A percentile compares a stretch with the other conserved stretches of the same genome.
Evolutionary conservation across 2,888 invertebrate species (phyloP).

Genomic region (Harpalus rufipes): DNA sequence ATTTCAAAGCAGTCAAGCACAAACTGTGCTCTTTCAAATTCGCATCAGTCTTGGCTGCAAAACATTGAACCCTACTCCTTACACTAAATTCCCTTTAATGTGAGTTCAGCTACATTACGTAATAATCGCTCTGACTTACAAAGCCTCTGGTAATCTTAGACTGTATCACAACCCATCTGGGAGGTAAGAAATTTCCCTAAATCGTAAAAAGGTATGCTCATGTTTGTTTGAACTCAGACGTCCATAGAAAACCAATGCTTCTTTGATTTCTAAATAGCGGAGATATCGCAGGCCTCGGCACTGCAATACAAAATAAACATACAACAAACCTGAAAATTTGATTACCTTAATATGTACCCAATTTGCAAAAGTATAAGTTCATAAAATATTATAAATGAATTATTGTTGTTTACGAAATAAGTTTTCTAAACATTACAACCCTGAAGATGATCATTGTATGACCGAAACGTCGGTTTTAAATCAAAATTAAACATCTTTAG

Average conservation of each 20-base stretch:
- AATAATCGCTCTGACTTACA: constrained; percentile 43
- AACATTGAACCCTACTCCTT: constrained; percentile 39
- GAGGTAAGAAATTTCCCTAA: constrained; percentile 35
- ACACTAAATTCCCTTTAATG: constrained; percentile 46
- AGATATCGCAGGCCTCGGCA: too few species aligned
- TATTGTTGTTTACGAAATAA: too few species aligned
- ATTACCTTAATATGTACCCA: too few species aligned
- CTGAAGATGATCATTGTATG: too few species aligned
- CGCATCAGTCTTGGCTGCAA: constrained; percentile 33
- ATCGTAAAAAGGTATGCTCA: not conserved
- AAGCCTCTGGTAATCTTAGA: constrained; percentile 18
- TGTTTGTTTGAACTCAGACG: not conserved
- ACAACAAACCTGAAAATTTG: too few species aligned
- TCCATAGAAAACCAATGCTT: constrained; percentile 5
- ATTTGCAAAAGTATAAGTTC: too few species aligned
- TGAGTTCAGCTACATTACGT: constrained; percentile 51
- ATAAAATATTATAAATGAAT: too few species aligned
- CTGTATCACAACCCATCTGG: not conserved
- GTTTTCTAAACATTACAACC: too few species aligned
- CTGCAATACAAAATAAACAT: too few species aligned
- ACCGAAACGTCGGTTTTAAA: too few species aligned
- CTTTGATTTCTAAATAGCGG: not conserved
- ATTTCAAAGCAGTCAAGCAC: constrained; percentile 30
- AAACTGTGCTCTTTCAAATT: constrained; percentile 42
- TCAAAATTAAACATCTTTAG: too few species aligned